Base-by-base conservation (phyloP, 2,113 vertebrate species). In the Phrynosoma platyrhinos region DNA sequence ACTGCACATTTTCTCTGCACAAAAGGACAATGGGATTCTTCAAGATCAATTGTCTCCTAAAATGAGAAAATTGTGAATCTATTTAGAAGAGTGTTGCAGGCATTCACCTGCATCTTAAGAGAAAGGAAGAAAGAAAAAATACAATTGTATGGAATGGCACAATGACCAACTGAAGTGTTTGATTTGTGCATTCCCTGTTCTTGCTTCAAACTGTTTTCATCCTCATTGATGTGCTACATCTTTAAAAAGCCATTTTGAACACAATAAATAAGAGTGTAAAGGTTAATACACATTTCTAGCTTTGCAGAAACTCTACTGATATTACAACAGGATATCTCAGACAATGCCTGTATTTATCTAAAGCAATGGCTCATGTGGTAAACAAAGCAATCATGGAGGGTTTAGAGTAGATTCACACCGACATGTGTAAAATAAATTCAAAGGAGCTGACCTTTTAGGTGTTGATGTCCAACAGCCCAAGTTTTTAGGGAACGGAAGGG, bases 381-480 rank as follows among this genome's bases (percentile, higher is more conserved):
- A 93, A 90, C 66, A 94, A 92, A 92, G 52, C 52, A 91, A 91
- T 91, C 86, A 79, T 93, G 94, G 91, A 92, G 84, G 55, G 90
- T 4, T 91, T 27, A 85, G 64, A 89, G 82, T 80, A 93, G 25
- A 32, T 84, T 79, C 85, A 4, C 90, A 75, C 82, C 75, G 52
- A 83, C 64, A 74, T 79, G 2, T 53, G 92, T 75, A 93, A 71
- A 87, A 52, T 89, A 89, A 87, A 53, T 5, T 53, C 30, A 82
- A 1, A 66, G 80, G 79, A 88, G 79, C 1, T 12, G 47, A 90
- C 32, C 21, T 86, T 25, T 75, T 2, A 2, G 55, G 83, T 90
- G 25, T 84, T 84, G 86, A 53, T 83, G 55, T 90, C 36, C 0
- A 0, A 82, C 1, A 64, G 53, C 42, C 68, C 52, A 23, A 6